phyloP scores from a whole-genome alignment of 35 echinoderm and acorn worm species.

The Ophiothrix spiculata region DNA sequence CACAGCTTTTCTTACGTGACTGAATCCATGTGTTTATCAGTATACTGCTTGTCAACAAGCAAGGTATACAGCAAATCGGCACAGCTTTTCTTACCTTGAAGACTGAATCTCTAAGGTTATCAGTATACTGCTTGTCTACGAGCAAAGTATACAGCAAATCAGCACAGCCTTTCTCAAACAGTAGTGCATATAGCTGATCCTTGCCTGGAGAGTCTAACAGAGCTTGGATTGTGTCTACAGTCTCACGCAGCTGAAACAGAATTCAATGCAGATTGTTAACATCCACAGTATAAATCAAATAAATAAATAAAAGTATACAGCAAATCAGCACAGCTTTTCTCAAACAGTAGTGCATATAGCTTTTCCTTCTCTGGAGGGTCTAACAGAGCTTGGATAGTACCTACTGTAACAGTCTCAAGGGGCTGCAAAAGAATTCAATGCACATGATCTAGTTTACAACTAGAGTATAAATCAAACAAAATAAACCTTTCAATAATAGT shows the following conservation, averaged over 20 bases:
- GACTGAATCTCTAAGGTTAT: constrained; percentile 59
- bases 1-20: constrained; percentile 73
- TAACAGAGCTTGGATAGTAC: constrained; percentile 58
- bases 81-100: constrained; percentile 63
- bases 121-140: constrained; percentile 66
- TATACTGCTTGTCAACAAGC: constrained; percentile 61
- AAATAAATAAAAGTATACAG: constrained; percentile 73
- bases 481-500: too few relatives aligned
- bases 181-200: constrained; percentile 71
- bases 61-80: constrained; percentile 70
- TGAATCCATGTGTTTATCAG: constrained; percentile 61
- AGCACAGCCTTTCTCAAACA: constrained; percentile 69
- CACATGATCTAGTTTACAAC: too few relatives aligned
- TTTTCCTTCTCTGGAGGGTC: constrained; percentile 75
- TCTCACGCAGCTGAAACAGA: constrained; percentile 76
- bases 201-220: constrained; percentile 70
- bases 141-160: constrained; percentile 69
- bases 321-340: constrained; percentile 62
- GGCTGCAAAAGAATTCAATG: constrained; percentile 66
- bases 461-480: too few relatives aligned
- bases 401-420: constrained; percentile 68
- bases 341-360: constrained; percentile 65
- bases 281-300: too few relatives aligned
- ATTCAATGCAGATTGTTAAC: too few relatives aligned
- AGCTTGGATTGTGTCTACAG: constrained; percentile 59